Evolutionary conservation across 2,888 invertebrate genomes (phyloP).

Genomic region (Automeris io): DNA sequence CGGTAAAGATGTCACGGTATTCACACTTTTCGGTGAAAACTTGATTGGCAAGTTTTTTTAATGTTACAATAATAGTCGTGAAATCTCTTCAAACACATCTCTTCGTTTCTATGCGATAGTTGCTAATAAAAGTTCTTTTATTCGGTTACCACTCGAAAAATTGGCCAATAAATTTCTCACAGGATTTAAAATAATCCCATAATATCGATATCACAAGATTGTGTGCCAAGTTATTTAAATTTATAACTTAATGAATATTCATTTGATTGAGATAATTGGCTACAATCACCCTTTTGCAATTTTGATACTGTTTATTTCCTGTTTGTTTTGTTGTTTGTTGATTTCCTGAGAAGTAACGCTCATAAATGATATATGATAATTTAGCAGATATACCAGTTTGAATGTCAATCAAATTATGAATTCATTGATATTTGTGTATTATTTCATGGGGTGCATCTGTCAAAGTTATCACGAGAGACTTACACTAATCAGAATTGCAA

Average conservation of each 20-base stretch:
- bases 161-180: conserved; percentile 55
- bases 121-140: conserved; percentile 42
- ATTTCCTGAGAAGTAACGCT: not conserved
- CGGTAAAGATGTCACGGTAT: conserved; percentile 63
- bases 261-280: conserved; percentile 4
- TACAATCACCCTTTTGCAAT: conserved; percentile 7
- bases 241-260: conserved; percentile 2
- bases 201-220: not conserved
- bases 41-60: conserved; percentile 69
- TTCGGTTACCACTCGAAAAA: conserved; percentile 36
- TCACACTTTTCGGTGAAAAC: conserved; percentile 67
- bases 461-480: conserved; percentile 51
- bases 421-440: conserved; percentile 39
- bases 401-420: conserved; percentile 62
- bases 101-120: conserved; percentile 33
- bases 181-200: conserved; percentile 32
- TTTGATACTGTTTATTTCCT: conserved; percentile 14
- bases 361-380: conserved; percentile 1
- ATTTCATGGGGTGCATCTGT: conserved; percentile 30
- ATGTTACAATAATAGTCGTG: conserved; percentile 32
- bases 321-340: too few relatives aligned
- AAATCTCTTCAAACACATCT: conserved; percentile 60
- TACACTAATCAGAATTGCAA: conserved; percentile 54
- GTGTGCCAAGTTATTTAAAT: not conserved
- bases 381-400: conserved; percentile 5